These are phyloP conservation scores for Ailuropoda melanoleuca DNA, from an alignment of 2,113 vertebrate genomes.

Conservation along the genomic window DNA sequence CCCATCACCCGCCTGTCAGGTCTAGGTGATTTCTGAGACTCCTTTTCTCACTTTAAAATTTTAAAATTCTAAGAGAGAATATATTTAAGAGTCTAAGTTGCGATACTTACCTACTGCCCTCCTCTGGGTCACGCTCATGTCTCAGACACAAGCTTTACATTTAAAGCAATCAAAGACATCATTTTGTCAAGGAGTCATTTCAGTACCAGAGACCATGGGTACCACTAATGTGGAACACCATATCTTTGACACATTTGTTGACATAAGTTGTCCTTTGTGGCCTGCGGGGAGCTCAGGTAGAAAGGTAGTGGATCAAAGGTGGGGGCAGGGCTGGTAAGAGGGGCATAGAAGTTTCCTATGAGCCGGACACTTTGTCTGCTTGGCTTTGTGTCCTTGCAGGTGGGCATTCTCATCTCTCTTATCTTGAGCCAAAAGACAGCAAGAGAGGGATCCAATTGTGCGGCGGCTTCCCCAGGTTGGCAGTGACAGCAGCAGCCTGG, in stretches of 20 bases:
- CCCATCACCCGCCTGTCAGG: background rate
- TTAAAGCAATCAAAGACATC: background rate
- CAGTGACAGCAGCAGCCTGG: background rate
- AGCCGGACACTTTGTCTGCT: background rate
- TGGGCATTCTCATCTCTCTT: background rate
- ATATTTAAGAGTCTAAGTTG: background rate
- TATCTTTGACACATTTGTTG: background rate
- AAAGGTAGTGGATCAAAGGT: background rate
- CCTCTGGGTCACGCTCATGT: background rate
- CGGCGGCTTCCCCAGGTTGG: background rate
- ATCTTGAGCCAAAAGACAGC: background rate
- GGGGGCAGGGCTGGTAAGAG: background rate
- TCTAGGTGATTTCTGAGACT: background rate
- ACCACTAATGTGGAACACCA: accelerated
- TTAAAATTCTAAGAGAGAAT: background rate
- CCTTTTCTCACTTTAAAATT: background rate
- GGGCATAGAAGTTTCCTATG: background rate
- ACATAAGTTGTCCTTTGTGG: background rate
- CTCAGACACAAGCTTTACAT: background rate
- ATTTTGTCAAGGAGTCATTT: background rate
- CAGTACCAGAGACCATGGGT: background rate
- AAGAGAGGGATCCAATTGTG: background rate
- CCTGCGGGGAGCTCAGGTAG: background rate
- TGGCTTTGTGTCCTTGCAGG: background rate
- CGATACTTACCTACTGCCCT: background rate